These are phyloP conservation scores for Drosophila neonasuta DNA, from an alignment of 2,888 invertebrate species.

Conservation along the genomic window DNA sequence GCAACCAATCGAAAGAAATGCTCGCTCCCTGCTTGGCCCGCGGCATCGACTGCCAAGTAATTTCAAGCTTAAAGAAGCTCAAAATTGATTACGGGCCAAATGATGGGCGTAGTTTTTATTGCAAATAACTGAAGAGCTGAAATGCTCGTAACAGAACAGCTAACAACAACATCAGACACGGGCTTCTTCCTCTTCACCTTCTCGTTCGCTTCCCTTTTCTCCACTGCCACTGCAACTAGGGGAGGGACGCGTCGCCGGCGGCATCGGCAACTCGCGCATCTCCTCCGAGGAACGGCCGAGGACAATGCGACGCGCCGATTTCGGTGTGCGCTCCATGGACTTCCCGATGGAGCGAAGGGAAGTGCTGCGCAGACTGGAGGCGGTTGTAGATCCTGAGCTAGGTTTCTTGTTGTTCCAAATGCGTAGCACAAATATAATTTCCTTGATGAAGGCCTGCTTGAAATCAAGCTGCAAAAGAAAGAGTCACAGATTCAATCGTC, in stretches of 20 bases:
- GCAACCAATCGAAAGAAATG: conserved; percentile 15
- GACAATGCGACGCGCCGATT: conserved; percentile 56
- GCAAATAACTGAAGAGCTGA: conserved; percentile 25
- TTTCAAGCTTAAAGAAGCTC: conserved; percentile 71
- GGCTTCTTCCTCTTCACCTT: conserved; percentile 11
- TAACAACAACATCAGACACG: conserved; percentile 32
- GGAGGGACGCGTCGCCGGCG: conserved; percentile 5
- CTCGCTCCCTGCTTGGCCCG: conserved; percentile 29
- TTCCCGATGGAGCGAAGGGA: conserved; percentile 66
- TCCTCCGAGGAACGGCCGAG: conserved; percentile 61
- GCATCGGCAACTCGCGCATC: conserved; percentile 59
- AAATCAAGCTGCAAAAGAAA: conserved; percentile 51
- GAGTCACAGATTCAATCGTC: no score
- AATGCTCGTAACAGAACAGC: conserved; percentile 7
- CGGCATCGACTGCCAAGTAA: conserved; percentile 59
- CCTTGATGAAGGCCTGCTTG: conserved; percentile 67
- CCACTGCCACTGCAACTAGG: conserved; percentile 13
- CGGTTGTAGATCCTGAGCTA: conserved; percentile 55
- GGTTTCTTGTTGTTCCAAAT: conserved; percentile 79
- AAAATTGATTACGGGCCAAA: conserved; percentile 63
- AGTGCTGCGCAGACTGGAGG: conserved; percentile 64
- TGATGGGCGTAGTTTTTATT: conserved; percentile 43
- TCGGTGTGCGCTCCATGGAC: conserved; percentile 64
- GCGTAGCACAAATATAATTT: conserved; percentile 71
- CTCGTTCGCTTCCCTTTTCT: neutral